Conservation (phyloP, 1,140 invertebrate species). For the Oscheius sp. region DNA sequence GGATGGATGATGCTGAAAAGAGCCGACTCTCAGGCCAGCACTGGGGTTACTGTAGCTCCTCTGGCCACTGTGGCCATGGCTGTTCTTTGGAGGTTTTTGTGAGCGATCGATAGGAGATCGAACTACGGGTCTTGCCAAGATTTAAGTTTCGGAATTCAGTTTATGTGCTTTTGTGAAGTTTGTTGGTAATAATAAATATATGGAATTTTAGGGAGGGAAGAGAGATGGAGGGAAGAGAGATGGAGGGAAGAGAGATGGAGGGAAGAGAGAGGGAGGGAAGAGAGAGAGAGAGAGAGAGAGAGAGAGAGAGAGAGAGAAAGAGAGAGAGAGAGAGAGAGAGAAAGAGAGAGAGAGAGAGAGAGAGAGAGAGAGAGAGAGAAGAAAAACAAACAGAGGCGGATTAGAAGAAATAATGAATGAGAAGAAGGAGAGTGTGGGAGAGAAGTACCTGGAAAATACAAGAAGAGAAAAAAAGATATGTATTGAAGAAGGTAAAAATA, state of each 20-base stretch:
- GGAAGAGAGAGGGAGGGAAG: slow-evolving; percentile 48
- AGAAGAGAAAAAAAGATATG: neutral
- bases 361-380: slow-evolving; percentile 33
- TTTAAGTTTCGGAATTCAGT: too few relatives aligned
- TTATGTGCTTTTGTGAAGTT: too few relatives aligned
- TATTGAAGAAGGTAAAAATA: neutral
- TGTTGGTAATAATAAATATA: neutral
- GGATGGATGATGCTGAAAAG: neutral
- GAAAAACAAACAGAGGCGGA: slow-evolving; percentile 9
- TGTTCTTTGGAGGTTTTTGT: neutral
- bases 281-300: slow-evolving; percentile 34
- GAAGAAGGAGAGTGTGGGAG: neutral
- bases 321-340: slow-evolving; percentile 15
- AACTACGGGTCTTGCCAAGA: neutral
- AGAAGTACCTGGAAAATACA: neutral
- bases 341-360: slow-evolving; percentile 22
- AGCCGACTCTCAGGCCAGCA: neutral
- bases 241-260: neutral
- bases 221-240: neutral
- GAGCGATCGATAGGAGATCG: neutral
- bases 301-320: slow-evolving; percentile 15
- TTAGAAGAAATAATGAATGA: neutral
- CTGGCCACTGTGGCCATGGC: too few relatives aligned
- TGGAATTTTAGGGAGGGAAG: neutral
- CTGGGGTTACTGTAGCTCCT: too few relatives aligned